phyloP scores from a whole-genome alignment of 2,888 invertebrate species.

The Pterostichus niger region DNA sequence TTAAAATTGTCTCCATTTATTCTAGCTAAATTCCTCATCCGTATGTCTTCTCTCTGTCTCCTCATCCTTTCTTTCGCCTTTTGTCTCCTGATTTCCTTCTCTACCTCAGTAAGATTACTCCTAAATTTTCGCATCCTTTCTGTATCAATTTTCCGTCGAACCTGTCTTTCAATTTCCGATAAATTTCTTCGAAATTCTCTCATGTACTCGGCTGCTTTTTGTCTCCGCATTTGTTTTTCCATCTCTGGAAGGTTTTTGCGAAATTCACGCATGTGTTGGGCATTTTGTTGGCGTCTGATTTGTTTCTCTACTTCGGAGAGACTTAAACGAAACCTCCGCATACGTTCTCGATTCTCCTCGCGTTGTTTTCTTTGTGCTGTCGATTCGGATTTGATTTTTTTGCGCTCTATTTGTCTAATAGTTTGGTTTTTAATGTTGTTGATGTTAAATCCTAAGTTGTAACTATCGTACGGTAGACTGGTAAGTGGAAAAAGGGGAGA shows the following conservation, averaged over 20 bases:
- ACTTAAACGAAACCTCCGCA: slow-evolving; percentile 59
- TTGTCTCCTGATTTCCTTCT: slow-evolving; percentile 60
- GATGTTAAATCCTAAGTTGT: slow-evolving; percentile 46
- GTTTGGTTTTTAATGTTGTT: slow-evolving; percentile 44
- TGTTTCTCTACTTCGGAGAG: slow-evolving; percentile 59
- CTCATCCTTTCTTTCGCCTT: slow-evolving; percentile 65
- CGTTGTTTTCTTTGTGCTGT: slow-evolving; percentile 53
- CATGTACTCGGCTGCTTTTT: slow-evolving; percentile 63
- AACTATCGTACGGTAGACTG: slow-evolving; percentile 54
- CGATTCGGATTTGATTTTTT: slow-evolving; percentile 52
- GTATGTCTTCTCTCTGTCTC: slow-evolving; percentile 57
- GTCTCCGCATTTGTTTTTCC: slow-evolving; percentile 57
- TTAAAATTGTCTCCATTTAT: slow-evolving; percentile 53
- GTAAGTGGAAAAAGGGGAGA: slow-evolving; percentile 51
- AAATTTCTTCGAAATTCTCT: slow-evolving; percentile 63
- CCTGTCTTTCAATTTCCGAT: slow-evolving; percentile 57
- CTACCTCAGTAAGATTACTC: slow-evolving; percentile 55
- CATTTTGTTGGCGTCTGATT: slow-evolving; percentile 59
- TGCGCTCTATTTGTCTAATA: background rate
- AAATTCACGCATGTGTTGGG: slow-evolving; percentile 63
- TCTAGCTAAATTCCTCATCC: slow-evolving; percentile 54
- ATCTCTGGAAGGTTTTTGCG: slow-evolving; percentile 61
- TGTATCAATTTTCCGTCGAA: slow-evolving; percentile 60
- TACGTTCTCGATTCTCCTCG: slow-evolving; percentile 63
- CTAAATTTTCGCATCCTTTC: slow-evolving; percentile 64